phyloP scores from a whole-genome alignment of 2,888 invertebrate species.

The Daptonema setosum region DNA sequence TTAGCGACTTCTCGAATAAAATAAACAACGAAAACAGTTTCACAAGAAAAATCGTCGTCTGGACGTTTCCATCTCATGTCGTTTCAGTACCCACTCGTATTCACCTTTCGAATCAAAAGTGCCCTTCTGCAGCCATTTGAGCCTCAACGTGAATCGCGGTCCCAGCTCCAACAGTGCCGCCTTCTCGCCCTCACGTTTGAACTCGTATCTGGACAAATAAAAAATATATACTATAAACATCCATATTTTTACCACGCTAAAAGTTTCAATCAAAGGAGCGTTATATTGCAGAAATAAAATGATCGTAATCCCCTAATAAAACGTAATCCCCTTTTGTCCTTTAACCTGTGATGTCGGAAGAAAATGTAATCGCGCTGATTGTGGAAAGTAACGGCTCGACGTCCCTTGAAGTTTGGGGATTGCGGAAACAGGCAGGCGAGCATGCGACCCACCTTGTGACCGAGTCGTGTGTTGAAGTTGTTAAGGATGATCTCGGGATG shows the following conservation, averaged over 20 bases:
- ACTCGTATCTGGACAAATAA: slow-evolving; percentile 48
- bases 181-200: slow-evolving; percentile 42
- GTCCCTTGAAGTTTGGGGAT: slow-evolving; percentile 72
- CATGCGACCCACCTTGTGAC: slow-evolving; percentile 71
- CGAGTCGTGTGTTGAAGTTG: slow-evolving; percentile 82
- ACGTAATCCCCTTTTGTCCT: no score
- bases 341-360: slow-evolving; percentile 76
- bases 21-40: slow-evolving; percentile 6
- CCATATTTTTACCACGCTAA: not conserved
- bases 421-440: slow-evolving; percentile 70
- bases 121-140: slow-evolving; percentile 78
- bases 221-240: not conserved
- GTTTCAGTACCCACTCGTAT: slow-evolving; percentile 67
- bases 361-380: slow-evolving; percentile 97
- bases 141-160: slow-evolving; percentile 76
- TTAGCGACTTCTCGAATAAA: not conserved
- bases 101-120: slow-evolving; percentile 94
- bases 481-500: slow-evolving; percentile 83
- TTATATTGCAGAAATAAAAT: not conserved
- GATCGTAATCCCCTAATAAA: no score
- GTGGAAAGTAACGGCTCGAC: slow-evolving; percentile 84
- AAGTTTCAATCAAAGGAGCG: not conserved
- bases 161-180: slow-evolving; percentile 73
- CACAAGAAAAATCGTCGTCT: slow-evolving; percentile 73
- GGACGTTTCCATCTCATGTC: slow-evolving; percentile 80